Evolutionary conservation across 2,888 invertebrate genomes (phyloP).

Genomic region (Synanthedon tipuliformis): DNA sequence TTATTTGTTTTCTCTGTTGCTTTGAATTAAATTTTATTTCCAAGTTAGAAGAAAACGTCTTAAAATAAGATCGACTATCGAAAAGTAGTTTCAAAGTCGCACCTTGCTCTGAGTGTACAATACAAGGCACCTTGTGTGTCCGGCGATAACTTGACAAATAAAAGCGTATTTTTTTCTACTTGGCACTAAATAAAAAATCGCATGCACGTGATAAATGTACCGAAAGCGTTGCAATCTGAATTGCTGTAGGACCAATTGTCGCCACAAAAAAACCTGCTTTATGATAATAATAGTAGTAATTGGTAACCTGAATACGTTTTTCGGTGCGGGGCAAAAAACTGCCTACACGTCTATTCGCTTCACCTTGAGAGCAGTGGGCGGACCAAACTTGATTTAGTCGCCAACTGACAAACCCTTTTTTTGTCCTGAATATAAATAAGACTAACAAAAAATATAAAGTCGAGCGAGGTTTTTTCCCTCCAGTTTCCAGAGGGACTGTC

Average conservation of each 20-base stretch:
- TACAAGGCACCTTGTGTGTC: too few relatives aligned
- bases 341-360: constrained; percentile 38
- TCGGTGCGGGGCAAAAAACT: constrained; percentile 31
- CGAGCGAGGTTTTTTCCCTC: constrained; percentile 40
- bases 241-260: constrained; percentile 14
- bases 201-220: constrained; percentile 30
- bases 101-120: too few relatives aligned
- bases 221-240: constrained; percentile 11
- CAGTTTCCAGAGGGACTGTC: constrained; percentile 36
- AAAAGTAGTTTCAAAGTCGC: too few relatives aligned
- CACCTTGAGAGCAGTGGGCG: constrained; percentile 62
- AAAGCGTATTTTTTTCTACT: too few relatives aligned
- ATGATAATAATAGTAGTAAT: constrained; percentile 28
- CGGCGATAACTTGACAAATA: too few relatives aligned
- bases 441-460: constrained; percentile 49
- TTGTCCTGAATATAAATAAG: constrained; percentile 66
- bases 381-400: constrained; percentile 61
- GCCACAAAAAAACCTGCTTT: constrained; percentile 13
- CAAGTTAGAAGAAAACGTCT: too few relatives aligned
- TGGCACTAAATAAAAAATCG: constrained; percentile 16
- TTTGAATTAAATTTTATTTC: too few relatives aligned
- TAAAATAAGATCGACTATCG: too few relatives aligned
- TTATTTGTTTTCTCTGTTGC: too few relatives aligned
- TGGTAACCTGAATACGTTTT: constrained; percentile 34
- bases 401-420: constrained; percentile 66